A percentile compares a stretch with the other conserved stretches of the same genome.
These are phyloP conservation scores for Hipparchia semele DNA, from an alignment of 2,888 invertebrate species.

Conservation along the genomic window DNA sequence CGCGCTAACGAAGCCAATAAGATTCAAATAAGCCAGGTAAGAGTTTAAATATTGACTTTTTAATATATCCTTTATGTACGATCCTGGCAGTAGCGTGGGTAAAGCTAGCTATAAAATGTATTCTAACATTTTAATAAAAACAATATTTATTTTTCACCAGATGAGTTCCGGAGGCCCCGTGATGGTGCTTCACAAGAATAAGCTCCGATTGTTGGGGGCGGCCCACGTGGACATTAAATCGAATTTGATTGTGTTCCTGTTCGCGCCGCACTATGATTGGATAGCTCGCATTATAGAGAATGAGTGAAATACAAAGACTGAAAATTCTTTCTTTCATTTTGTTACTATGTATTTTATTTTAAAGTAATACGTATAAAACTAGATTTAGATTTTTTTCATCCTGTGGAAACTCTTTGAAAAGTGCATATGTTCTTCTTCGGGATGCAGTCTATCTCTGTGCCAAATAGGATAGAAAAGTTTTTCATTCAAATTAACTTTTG, in stretches of 20 bases:
- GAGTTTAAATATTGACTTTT: too few species aligned
- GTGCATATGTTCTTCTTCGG: background rate
- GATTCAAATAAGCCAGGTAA: slow-evolving; percentile 9
- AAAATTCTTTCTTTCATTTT: too few species aligned
- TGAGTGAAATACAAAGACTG: background rate
- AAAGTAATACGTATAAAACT: too few species aligned
- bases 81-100: too few species aligned
- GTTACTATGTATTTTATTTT: too few species aligned
- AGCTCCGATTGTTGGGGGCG: slow-evolving; percentile 46
- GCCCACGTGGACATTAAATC: slow-evolving; percentile 44
- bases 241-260: slow-evolving; percentile 42
- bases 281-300: slow-evolving; percentile 3
- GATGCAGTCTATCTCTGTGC: too few species aligned
- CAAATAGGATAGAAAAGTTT: too few species aligned
- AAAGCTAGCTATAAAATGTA: too few species aligned
- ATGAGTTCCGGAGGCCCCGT: slow-evolving; percentile 49
- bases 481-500: too few species aligned
- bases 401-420: background rate
- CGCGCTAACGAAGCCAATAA: slow-evolving; percentile 11
- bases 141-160: slow-evolving; percentile 32
- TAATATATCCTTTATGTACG: too few species aligned
- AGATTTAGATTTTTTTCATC: too few species aligned
- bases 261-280: slow-evolving; percentile 24
- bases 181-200: slow-evolving; percentile 35
- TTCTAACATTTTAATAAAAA: too few species aligned